Percentiles rank a stretch among this genome's conserved stretches.
phyloP scores from a whole-genome alignment of 2,888 invertebrate genomes.

The Pomacea canaliculata region DNA sequence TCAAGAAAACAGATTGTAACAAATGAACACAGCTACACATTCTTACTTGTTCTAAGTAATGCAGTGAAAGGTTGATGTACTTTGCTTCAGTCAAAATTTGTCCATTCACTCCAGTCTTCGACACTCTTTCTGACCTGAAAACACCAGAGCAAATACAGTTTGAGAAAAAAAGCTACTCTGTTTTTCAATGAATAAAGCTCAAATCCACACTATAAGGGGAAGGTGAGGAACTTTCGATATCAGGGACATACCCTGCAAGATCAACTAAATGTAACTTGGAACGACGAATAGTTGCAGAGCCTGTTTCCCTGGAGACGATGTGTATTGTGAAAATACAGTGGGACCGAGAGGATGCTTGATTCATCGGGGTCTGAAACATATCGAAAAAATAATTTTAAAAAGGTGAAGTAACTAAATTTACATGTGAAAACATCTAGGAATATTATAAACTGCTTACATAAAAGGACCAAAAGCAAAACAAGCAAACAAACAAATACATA shows the following conservation, averaged over 20 bases:
- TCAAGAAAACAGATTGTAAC: too few relatives aligned
- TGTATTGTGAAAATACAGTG: conserved; percentile 71
- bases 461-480: too few relatives aligned
- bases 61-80: conserved; percentile 70
- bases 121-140: conserved; percentile 69
- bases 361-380: conserved; percentile 69
- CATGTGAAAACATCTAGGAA: too few relatives aligned
- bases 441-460: too few relatives aligned
- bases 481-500: too few relatives aligned
- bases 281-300: conserved; percentile 67
- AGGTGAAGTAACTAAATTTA: background rate
- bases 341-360: conserved; percentile 70
- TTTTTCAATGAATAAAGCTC: too few relatives aligned
- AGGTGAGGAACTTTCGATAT: too few relatives aligned
- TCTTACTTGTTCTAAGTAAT: conserved; percentile 69
- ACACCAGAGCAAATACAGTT: background rate
- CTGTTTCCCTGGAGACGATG: conserved; percentile 64
- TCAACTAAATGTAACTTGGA: conserved; percentile 70
- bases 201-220: too few relatives aligned
- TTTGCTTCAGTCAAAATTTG: conserved; percentile 69
- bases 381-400: background rate
- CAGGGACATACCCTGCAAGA: conserved; percentile 66
- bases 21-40: background rate
- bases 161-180: background rate
- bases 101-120: conserved; percentile 69